A percentile compares a stretch with the other conserved stretches of the same genome.
These are phyloP conservation scores for Nesospiza acunhae DNA, from an alignment of 2,113 vertebrate genomes.

Conservation along the genomic window DNA sequence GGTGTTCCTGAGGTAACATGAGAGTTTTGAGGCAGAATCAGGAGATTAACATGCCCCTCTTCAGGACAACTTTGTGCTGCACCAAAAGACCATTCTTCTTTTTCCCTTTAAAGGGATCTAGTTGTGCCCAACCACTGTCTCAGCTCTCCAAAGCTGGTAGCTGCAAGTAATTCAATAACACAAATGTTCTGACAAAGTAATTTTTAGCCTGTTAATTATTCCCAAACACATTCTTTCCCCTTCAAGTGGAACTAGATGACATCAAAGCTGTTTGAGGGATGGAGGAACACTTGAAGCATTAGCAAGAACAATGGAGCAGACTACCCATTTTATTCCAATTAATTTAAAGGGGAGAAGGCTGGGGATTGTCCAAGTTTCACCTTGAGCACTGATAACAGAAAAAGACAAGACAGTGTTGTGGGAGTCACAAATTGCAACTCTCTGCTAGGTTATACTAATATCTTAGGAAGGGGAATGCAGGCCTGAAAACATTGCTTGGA, in stretches of 20 bases:
- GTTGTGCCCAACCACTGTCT: not conserved
- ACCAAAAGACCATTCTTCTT: not conserved
- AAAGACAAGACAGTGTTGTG: not conserved
- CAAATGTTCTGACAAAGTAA: constrained; percentile 63
- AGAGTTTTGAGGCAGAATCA: not conserved
- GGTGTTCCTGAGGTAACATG: not conserved
- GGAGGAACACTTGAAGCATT: constrained; percentile 54
- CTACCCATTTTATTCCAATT: constrained; percentile 11
- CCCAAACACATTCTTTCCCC: constrained; percentile 64
- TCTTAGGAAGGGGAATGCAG: not conserved
- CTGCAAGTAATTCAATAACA: constrained; percentile 59
- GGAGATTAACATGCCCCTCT: not conserved
- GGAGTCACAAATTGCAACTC: not conserved
- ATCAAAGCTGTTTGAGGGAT: constrained; percentile 59
- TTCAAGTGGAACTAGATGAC: constrained; percentile 62
- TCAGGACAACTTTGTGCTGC: not conserved
- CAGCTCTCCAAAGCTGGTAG: constrained; percentile 47
- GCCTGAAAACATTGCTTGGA: not conserved
- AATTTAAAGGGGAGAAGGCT: constrained; percentile 35
- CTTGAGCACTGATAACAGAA: not conserved
- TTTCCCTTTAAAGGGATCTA: constrained; percentile 40
- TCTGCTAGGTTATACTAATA: not conserved
- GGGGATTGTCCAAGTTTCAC: not conserved
- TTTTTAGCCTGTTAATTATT: constrained; percentile 70
- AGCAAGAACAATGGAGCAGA: constrained; percentile 52